Evolutionary conservation across 2,888 invertebrate genomes (phyloP).

Genomic region (Pocota personata): DNA sequence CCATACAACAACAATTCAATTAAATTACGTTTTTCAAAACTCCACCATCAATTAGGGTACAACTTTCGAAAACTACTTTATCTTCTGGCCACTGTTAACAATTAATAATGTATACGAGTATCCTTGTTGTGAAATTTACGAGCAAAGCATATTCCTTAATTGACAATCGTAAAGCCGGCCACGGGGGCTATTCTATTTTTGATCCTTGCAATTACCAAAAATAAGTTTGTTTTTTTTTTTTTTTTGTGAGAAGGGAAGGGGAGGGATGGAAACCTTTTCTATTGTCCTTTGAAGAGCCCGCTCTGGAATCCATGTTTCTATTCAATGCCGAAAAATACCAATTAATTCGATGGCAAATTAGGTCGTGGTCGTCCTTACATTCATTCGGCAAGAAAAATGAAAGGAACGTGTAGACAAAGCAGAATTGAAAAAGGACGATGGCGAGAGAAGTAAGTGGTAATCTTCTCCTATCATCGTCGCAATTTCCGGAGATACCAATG

Average conservation of each 20-base stretch:
- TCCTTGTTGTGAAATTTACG: slow-evolving; percentile 9
- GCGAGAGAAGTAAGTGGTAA: not conserved
- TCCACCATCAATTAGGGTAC: not conserved
- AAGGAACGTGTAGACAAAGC: not conserved
- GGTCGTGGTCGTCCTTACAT: slow-evolving; percentile 17
- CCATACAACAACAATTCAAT: not conserved
- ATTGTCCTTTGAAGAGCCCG: not conserved
- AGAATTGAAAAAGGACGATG: slow-evolving; percentile 17
- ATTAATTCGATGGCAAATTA: slow-evolving; percentile 57
- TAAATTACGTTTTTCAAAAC: not conserved
- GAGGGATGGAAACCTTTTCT: not conserved
- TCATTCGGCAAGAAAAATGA: not conserved
- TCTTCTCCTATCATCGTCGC: slow-evolving; percentile 40
- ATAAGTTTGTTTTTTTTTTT: not conserved
- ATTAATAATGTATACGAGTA: slow-evolving; percentile 1
- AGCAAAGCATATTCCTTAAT: not conserved
- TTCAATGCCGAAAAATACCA: slow-evolving; percentile 13
- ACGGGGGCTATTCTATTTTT: not conserved
- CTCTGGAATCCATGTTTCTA: not conserved
- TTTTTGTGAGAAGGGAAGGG: no score
- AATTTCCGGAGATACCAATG: slow-evolving; percentile 38
- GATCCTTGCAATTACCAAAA: slow-evolving; percentile 31
- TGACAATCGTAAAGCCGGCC: not conserved
- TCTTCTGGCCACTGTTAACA: not conserved
- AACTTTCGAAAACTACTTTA: not conserved